Conservation (phyloP, 2,797 vertebrate species). For the Amphiprion clarkii region DNA sequence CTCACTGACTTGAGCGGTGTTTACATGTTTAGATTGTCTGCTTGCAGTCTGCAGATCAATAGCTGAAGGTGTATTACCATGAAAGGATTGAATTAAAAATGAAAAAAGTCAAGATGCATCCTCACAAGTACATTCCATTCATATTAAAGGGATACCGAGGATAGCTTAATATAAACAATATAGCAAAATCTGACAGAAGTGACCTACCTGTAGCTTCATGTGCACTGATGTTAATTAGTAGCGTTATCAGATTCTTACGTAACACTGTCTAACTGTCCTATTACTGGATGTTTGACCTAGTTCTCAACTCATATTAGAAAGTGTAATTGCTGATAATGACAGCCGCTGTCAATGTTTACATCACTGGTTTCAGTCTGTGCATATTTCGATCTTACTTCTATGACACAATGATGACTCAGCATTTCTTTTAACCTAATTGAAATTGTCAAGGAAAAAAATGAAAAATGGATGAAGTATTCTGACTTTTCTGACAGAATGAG, state of each 20-base stretch:
- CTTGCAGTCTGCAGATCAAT: no score
- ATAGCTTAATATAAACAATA: background rate
- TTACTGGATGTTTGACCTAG: background rate
- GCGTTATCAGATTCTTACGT: background rate
- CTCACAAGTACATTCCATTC: no score
- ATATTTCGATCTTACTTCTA: background rate
- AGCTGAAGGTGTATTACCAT: no score
- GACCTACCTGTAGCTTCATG: background rate
- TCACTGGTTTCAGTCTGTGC: background rate
- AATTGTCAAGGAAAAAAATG: background rate
- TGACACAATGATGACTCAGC: background rate
- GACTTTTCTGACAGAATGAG: background rate
- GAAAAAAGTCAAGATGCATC: no score
- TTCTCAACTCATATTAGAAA: background rate
- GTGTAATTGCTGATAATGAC: background rate
- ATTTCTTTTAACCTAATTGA: background rate
- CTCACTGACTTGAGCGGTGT: background rate
- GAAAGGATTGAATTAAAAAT: no score
- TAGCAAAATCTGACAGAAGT: background rate
- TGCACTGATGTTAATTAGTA: background rate
- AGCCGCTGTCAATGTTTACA: background rate
- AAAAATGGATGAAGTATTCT: background rate
- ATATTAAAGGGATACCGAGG: no score
- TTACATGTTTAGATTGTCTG: background rate
- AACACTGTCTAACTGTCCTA: background rate